Base-by-base conservation (phyloP, 2,113 vertebrate species). In the Mola mola region DNA sequence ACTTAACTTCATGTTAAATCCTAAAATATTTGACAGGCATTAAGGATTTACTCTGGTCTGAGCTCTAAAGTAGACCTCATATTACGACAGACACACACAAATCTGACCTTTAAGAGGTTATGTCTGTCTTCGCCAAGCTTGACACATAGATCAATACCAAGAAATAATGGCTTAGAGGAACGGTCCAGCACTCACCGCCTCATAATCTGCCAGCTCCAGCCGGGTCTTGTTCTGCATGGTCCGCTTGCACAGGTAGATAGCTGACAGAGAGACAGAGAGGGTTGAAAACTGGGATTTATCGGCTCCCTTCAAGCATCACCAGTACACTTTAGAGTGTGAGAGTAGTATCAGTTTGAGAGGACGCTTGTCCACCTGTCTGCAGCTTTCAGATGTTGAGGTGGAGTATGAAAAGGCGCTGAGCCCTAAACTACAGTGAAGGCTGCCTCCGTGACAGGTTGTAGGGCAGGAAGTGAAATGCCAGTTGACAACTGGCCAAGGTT, bases 191-290 rank as follows among this genome's bases (percentile, higher is more conserved):
- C 96, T 92, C 91, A 99, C 97, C 57, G 97, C 97, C 91, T 99
- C 97, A 69, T 98, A 98, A 91, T 99, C 97, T 4, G 97, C 97
- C 87, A 99, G 82, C 87, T 99, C 97, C 94, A 99, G 91, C 43
- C 97, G 91, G 16, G 97, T 97, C 87, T 98, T 99, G 85, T 99
- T 99, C 93, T 99, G 97, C 97, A 99, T 99, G 81, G 97, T 99
- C 89, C 97, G 89, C 88, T 98, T 99, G 92, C 97, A 99, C 88
- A 99, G 95, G 85, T 99, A 99, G 88, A 99, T 98, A 71, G 97
- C 97, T 98, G 81, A 29, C 52, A 33, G 47, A 8, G 15, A 50
- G 5, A 64, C 11, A 37, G 53, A 33, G 2, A 53, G 16, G 16
- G 42, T 58, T 6, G 15, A 56, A 44, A 26, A 53, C 37, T 33